These are phyloP conservation scores for Lutraria lutraria DNA, from an alignment of 2,888 invertebrate species.

Conservation along the genomic window DNA sequence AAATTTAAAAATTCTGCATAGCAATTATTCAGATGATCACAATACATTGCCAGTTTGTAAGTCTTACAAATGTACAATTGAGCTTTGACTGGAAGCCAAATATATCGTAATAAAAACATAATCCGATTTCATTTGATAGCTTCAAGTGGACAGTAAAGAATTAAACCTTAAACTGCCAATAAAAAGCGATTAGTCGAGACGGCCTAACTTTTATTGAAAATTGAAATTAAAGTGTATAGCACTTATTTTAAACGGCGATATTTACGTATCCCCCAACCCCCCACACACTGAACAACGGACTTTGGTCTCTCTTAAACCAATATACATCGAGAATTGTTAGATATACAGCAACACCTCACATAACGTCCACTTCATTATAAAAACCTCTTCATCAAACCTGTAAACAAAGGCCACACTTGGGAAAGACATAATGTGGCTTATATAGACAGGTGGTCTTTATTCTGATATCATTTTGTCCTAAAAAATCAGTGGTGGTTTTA, in stretches of 20 bases:
- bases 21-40: neutral
- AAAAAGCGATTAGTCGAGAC: conserved; percentile 3
- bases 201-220: neutral
- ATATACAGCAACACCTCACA: no score
- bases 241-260: neutral
- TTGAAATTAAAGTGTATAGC: neutral
- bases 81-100: neutral
- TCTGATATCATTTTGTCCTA: no score
- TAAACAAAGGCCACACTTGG: no score
- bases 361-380: no score
- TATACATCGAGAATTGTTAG: no score
- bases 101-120: neutral
- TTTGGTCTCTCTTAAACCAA: no score
- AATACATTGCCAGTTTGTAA: neutral
- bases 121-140: conserved; percentile 7
- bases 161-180: neutral
- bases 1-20: neutral
- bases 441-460: no score
- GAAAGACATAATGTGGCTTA: no score
- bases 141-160: neutral
- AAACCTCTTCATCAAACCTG: no score
- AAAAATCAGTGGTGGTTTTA: no score
- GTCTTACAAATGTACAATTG: neutral
- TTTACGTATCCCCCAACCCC: no score
- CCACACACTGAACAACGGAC: no score